Conservation (phyloP, 2,113 vertebrate genomes). For the Sinosuthora webbiana region DNA sequence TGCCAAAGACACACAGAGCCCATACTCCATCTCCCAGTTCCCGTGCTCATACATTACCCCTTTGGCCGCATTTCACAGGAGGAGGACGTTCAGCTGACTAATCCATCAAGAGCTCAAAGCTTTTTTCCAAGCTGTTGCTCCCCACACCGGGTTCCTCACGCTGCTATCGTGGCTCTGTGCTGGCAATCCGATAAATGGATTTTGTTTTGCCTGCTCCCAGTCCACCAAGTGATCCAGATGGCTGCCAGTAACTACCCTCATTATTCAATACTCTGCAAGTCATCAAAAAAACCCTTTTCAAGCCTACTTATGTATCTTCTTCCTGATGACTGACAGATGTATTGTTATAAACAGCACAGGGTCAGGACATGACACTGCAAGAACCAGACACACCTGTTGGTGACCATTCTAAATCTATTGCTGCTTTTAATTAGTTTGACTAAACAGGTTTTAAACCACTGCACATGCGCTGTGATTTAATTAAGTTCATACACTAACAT, state of each 20-base stretch:
- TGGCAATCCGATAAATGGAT: neutral
- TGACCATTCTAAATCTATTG: neutral
- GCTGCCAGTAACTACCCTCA: neutral
- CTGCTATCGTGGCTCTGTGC: neutral
- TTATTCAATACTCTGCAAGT: neutral
- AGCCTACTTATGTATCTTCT: neutral
- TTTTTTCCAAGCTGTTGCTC: conserved; percentile 41
- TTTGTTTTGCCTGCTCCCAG: conserved; percentile 16
- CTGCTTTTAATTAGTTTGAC: neutral
- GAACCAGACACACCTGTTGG: conserved; percentile 17
- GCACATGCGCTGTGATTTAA: neutral
- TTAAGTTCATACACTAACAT: neutral
- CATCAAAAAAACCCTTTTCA: neutral
- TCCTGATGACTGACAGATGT: neutral
- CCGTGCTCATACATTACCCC: conserved; percentile 25
- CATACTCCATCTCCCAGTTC: conserved; percentile 23
- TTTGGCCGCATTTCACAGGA: conserved; percentile 21
- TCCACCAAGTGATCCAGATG: neutral
- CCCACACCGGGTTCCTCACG: neutral
- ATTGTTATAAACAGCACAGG: neutral
- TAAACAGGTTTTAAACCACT: neutral
- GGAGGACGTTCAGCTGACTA: conserved; percentile 14
- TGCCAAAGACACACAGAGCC: neutral
- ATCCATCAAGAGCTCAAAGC: conserved; percentile 45
- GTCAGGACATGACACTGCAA: neutral